A percentile compares a stretch with the other conserved stretches of the same genome.
These are phyloP conservation scores for Anseranas semipalmata DNA, from an alignment of 2,113 vertebrate species.

Conservation along the genomic window DNA sequence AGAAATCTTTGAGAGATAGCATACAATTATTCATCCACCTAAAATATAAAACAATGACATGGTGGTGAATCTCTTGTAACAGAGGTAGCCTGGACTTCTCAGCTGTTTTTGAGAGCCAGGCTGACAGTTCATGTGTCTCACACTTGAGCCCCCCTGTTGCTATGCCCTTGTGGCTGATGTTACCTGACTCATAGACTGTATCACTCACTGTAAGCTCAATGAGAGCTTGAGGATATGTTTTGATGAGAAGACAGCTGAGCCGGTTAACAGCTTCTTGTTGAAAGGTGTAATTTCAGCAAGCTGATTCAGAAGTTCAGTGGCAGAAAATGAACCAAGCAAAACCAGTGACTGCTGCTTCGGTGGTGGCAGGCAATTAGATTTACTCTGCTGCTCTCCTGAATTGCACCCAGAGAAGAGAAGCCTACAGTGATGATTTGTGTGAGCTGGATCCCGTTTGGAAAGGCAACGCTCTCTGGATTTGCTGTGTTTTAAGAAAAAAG, in stretches of 20 bases:
- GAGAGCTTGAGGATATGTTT: neutral
- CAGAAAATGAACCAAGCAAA: neutral
- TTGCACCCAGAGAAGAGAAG: neutral
- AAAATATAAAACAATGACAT: neutral
- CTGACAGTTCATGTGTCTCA: neutral
- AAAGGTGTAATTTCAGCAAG: neutral
- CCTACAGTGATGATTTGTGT: neutral
- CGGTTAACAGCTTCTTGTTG: neutral
- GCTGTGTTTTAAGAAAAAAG: neutral
- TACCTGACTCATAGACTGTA: neutral
- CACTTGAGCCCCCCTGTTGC: neutral
- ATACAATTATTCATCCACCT: neutral
- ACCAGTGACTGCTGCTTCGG: neutral
- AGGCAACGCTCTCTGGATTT: neutral
- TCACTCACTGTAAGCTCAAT: neutral
- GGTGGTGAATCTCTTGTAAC: neutral
- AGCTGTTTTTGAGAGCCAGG: neutral
- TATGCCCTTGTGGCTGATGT: neutral
- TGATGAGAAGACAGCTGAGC: neutral
- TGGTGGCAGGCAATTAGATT: neutral
- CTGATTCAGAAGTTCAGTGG: neutral
- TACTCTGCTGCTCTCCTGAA: accelerated
- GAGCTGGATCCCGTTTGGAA: neutral
- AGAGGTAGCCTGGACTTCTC: neutral
- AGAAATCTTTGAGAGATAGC: neutral